Conservation (phyloP, 2,797 vertebrate species). For the Fistularia tabacaria region DNA sequence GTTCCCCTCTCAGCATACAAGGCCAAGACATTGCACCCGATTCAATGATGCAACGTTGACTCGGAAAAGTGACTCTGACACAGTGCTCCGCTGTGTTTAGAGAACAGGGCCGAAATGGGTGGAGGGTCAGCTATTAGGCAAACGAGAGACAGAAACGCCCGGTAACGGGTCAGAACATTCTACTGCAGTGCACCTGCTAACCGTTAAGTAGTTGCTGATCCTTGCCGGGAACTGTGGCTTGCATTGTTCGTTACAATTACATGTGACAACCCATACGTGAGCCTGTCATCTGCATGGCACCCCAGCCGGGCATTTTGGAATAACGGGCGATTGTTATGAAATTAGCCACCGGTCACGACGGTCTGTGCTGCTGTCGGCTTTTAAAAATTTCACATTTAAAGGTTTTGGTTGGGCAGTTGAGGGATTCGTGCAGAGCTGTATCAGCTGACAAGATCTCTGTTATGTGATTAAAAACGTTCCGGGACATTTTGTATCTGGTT, state of each 20-base stretch:
- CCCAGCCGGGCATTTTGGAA: no score
- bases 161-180: slow-evolving; percentile 26
- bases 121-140: slow-evolving; percentile 15
- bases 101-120: no score
- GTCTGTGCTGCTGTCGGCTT: slow-evolving; percentile 43
- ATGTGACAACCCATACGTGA: slow-evolving; percentile 56
- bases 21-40: no score
- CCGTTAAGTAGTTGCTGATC: slow-evolving; percentile 27
- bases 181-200: slow-evolving; percentile 25
- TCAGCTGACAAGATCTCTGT: slow-evolving; percentile 7
- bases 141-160: slow-evolving; percentile 12
- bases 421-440: slow-evolving; percentile 12
- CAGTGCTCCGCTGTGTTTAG: no score
- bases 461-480: slow-evolving; percentile 9
- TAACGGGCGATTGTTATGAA: slow-evolving; percentile 52
- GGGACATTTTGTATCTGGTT: slow-evolving; percentile 12
- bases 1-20: no score
- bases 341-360: slow-evolving; percentile 56
- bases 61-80: slow-evolving; percentile 9
- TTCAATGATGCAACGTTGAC: background rate
- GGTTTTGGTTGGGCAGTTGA: slow-evolving; percentile 9
- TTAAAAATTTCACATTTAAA: slow-evolving; percentile 25
- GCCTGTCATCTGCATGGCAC: slow-evolving; percentile 42
- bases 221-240: slow-evolving; percentile 17
- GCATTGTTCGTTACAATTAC: slow-evolving; percentile 44